phyloP scores from a whole-genome alignment of 2,113 vertebrate species.

The Apteryx owenii region DNA sequence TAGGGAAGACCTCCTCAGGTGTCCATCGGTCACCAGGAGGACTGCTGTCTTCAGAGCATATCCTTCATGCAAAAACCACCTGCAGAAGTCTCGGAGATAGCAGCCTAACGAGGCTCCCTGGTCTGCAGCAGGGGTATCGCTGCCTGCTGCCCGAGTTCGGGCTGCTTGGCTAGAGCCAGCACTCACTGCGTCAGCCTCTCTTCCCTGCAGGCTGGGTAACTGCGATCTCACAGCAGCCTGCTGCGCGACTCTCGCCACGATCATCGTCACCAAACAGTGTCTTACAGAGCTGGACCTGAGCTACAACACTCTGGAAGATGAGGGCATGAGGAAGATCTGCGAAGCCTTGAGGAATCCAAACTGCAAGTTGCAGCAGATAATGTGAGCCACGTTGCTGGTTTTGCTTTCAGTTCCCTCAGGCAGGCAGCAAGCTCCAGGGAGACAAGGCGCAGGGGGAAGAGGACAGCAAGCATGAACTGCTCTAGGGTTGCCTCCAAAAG shows the following conservation, averaged over 20 bases:
- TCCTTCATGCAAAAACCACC: neutral
- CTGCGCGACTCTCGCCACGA: conserved; percentile 59
- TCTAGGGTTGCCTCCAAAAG: neutral
- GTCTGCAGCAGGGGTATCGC: accelerated
- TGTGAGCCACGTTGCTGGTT: conserved; percentile 62
- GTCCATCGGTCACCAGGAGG: neutral
- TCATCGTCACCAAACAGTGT: conserved; percentile 60
- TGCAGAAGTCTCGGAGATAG: accelerated
- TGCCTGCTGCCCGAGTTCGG: accelerated
- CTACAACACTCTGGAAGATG: conserved; percentile 67
- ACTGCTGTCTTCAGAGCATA: neutral
- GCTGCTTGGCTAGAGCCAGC: neutral
- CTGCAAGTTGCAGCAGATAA: conserved; percentile 67
- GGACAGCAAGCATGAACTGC: accelerated
- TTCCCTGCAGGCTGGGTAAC: conserved; percentile 69
- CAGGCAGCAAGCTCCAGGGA: neutral
- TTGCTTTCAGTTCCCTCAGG: neutral
- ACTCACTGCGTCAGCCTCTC: neutral
- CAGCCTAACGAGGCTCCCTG: neutral
- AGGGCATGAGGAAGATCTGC: conserved; percentile 72
- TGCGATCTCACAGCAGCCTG: conserved; percentile 68
- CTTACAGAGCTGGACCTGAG: conserved; percentile 73
- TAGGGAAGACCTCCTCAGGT: neutral
- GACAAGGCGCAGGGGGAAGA: neutral
- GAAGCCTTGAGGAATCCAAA: conserved; percentile 69